A percentile compares a stretch with the other conserved stretches of the same genome.
Evolutionary conservation across 2,797 vertebrate genomes (phyloP).

Genomic region (Myoxocephalus aenaeus): DNA sequence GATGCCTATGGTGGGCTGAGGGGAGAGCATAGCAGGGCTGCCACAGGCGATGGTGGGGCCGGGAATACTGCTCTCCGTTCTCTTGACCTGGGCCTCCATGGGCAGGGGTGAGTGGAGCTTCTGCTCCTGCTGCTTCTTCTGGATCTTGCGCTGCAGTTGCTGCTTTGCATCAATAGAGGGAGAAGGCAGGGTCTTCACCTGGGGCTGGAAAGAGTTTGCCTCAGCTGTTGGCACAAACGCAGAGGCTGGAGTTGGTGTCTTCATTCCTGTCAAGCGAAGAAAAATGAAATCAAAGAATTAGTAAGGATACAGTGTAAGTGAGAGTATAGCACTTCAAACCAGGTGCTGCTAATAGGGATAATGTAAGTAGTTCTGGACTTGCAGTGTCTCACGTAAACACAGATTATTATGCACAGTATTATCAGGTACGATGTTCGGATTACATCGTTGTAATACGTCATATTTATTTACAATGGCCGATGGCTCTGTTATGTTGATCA

Average conservation of each 20-base stretch:
- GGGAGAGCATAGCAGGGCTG: conserved; percentile 95
- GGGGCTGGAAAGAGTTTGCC: conserved; percentile 95
- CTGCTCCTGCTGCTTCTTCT: conserved; percentile 99
- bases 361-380: background rate
- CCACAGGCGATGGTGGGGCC: conserved; percentile 91
- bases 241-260: conserved; percentile 94
- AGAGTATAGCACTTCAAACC: background rate
- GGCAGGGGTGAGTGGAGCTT: conserved; percentile 96
- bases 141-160: conserved; percentile 98
- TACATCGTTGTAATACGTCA: background rate
- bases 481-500: background rate
- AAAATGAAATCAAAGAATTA: background rate
- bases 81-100: conserved; percentile 89
- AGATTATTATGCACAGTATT: background rate
- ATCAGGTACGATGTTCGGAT: background rate
- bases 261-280: conserved; percentile 86
- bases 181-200: conserved; percentile 95
- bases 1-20: conserved; percentile 97
- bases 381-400: too few relatives aligned
- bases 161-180: conserved; percentile 97
- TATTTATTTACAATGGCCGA: background rate
- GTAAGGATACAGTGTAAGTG: background rate
- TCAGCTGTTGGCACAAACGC: conserved; percentile 97
- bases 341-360: background rate
- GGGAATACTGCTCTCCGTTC: conserved; percentile 86